A percentile compares a stretch with the other conserved stretches of the same genome.
Evolutionary conservation across 2,797 vertebrate species (phyloP).

Genomic region (Poecile montanus): DNA sequence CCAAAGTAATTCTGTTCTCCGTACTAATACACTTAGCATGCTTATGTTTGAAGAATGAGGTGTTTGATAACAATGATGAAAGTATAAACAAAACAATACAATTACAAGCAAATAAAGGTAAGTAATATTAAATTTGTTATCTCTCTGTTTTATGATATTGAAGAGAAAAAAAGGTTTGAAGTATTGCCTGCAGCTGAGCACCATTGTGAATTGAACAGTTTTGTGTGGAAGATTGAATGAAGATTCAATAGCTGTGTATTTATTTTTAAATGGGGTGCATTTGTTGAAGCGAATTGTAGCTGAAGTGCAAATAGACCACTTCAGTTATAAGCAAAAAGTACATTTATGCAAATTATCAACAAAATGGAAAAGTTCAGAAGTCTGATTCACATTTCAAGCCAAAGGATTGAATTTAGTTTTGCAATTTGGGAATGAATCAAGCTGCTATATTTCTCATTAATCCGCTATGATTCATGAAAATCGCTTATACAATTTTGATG

Average conservation of each 20-base stretch:
- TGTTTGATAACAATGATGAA: constrained; percentile 65
- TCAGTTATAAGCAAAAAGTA: not conserved
- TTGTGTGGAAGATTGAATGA: not conserved
- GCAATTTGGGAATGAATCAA: not conserved
- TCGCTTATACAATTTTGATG: not conserved
- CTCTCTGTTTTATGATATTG: not conserved
- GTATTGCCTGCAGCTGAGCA: not conserved
- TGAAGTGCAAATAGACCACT: not conserved
- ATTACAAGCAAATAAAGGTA: constrained; percentile 68
- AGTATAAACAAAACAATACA: constrained; percentile 38
- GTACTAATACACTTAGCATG: constrained; percentile 86
- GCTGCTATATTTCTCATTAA: not conserved
- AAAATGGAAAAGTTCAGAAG: not conserved
- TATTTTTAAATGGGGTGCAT: not conserved
- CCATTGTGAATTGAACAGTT: not conserved
- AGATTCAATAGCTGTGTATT: not conserved
- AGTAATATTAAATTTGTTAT: constrained; percentile 57
- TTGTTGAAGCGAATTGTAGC: not conserved
- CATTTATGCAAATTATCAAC: not conserved
- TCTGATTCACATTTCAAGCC: not conserved
- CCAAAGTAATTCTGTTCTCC: constrained; percentile 75
- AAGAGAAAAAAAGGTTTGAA: not conserved
- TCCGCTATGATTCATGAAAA: not conserved
- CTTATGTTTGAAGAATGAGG: constrained; percentile 74
- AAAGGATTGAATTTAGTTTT: not conserved